Conservation (phyloP, 1,140 invertebrate genomes). For the Sminthurides bifidus region DNA sequence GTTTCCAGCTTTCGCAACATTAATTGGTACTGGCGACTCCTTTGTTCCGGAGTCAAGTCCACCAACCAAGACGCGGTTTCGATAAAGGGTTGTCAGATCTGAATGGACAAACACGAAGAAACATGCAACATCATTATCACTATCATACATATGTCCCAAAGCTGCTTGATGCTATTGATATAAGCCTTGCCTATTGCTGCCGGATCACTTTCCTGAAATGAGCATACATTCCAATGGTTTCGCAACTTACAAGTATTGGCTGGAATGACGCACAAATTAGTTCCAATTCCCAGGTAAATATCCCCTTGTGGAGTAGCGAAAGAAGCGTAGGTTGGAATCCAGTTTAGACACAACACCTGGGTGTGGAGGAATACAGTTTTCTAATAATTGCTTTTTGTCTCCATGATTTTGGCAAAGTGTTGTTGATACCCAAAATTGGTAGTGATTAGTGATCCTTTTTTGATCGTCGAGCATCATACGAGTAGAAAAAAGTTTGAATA, state of each 20-base stretch:
- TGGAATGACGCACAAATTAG: constrained; percentile 14
- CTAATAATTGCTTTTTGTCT: background rate
- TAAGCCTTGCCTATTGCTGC: no score
- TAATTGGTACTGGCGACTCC: constrained; percentile 10
- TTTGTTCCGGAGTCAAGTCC: constrained; percentile 4
- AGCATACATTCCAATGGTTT: background rate
- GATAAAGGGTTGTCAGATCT: constrained; percentile 10
- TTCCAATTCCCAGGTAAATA: constrained; percentile 29
- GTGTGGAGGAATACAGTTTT: background rate
- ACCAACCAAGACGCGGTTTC: constrained; percentile 19
- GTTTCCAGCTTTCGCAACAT: constrained; percentile 8
- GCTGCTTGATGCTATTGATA: no score
- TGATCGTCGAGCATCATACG: background rate
- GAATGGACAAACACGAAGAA: background rate
- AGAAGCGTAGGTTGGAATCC: constrained; percentile 25
- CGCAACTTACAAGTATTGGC: constrained; percentile 25
- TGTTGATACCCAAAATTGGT: constrained; percentile 9
- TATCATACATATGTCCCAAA: no score
- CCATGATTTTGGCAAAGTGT: background rate
- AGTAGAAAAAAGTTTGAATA: constrained; percentile 15
- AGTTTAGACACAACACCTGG: constrained; percentile 23
- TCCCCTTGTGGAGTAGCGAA: constrained; percentile 30
- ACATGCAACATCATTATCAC: background rate
- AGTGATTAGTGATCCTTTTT: background rate
- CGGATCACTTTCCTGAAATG: background rate